Evolutionary conservation across 2,797 vertebrate genomes (phyloP), one percentile per base, ranked within the genome.

Genomic region (Catamblyrhynchus diadema): DNA sequence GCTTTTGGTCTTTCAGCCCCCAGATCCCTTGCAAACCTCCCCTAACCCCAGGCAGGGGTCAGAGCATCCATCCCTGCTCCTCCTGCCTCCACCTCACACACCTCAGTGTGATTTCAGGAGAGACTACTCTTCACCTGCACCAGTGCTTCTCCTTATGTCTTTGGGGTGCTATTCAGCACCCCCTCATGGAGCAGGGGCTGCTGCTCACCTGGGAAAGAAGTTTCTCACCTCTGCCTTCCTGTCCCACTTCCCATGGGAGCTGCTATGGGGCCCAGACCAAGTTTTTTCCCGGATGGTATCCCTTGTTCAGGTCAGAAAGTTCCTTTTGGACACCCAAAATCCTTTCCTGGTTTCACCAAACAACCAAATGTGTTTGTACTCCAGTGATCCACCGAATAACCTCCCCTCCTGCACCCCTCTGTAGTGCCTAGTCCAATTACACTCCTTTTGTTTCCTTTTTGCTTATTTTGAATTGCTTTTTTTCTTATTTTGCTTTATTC

Each of bases 291-390:
- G 3, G 1, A 3, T 61, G 4, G 10, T 5, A 24, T 70, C 11
- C 17, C 25, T 54, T 2, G 0, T 30, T 35, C 22, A 13, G 14
- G n/a, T 48, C 45, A 50, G 4, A 37, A 53, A 19, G 4, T 72
- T 82, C 30, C 13, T 72, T 61, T 35, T 42, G 56, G 13, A 8
- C 7, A 16, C 65, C 25, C 6, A n/a, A 44, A 92, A 50, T 53
- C 32, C 42, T 71, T 67, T 37, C 39, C 20, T 48, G 12, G 14
- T 91, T 90, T 90, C 50, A 42, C n/a, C 5, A 0, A 41, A 73
- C 32, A 27, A 22, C 59, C 2, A 0, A 22, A 59, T 10, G 2
- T 1, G 0, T 56, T 61, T 50, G 12, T 24, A 41, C 8, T 12
- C 4, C 7, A 1, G 2, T n/a, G 59, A 33, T 10, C 13, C 2